Evolutionary conservation across 2,113 vertebrate genomes (phyloP), one percentile per base, ranked within the genome.

Genomic region (Cottus gobio): DNA sequence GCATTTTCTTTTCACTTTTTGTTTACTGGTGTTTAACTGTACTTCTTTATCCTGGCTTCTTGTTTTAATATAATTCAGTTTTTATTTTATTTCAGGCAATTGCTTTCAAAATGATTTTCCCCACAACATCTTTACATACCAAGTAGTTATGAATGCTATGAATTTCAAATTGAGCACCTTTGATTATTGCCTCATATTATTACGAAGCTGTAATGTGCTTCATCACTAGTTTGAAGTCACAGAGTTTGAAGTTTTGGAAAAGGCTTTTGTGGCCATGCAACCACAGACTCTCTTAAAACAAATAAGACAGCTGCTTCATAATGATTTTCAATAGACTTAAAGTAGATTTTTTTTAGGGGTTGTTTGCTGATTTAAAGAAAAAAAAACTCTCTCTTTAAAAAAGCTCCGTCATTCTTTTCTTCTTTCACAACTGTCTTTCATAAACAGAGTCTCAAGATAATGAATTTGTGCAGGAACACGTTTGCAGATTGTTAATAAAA

Each of bases 401-500:
- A 6, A 48, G 0, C 56, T 5, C 15, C 50, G 50, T 75, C 62
- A 5, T 37, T 77, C 15, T 15, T 28, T 12, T 6, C 12, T 42
- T 65, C 13, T 31, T n/a, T 64, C 8, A 16, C 63, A 9, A 15
- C 24, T 66, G 34, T 76, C 62, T 72, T 64, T 61, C 4, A 58
- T 74, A 76, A 80, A 83, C 84, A 85, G 24, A 12, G 7, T 46
- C 20, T 13, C 7, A 42, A 72, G 61, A 58, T 64, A 74, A 66
- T 12, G 26, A 52, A 10, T 72, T 74, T 34, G 57, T 46, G 22
- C 50, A 71, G 31, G 66, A 79, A 74, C 52, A 52, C 73, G 54
- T 82, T 82, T 65, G 67, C 82, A 87, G 66, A 79, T 85, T 88
- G 84, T 85, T 81, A 73, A 39, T 80, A 39, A 68, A 74, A 85